Percentiles rank a stretch among this genome's conserved stretches.
These are phyloP conservation scores for Grammomys dolichurus DNA, from an alignment of 2,113 vertebrate genomes.

Conservation along the genomic window DNA sequence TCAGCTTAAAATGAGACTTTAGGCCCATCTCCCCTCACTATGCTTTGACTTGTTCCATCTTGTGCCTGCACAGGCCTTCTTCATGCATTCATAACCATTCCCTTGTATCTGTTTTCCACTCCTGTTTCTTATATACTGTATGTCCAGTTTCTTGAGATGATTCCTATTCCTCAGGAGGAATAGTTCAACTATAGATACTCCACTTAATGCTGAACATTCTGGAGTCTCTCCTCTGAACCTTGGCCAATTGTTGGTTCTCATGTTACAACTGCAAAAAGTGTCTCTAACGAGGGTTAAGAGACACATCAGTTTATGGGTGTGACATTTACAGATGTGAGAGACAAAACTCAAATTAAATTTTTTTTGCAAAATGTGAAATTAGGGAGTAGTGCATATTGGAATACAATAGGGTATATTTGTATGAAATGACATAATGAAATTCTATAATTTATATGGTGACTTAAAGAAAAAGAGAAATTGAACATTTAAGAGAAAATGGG, in stretches of 20 bases:
- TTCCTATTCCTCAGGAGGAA: background rate
- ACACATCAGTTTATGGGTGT: background rate
- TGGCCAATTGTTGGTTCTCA: background rate
- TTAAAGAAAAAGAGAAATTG: background rate
- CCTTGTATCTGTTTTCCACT: background rate
- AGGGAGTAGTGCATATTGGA: background rate
- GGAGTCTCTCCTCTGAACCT: background rate
- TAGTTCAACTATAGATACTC: background rate
- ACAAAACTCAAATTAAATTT: constrained; percentile 11
- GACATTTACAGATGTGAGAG: background rate
- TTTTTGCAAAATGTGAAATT: background rate
- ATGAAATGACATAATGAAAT: background rate
- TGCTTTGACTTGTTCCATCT: background rate
- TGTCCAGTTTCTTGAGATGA: background rate
- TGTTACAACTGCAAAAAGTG: background rate
- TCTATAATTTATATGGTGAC: background rate
- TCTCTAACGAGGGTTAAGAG: background rate
- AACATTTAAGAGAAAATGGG: background rate
- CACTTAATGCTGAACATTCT: background rate
- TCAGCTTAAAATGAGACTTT: background rate
- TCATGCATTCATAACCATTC: background rate
- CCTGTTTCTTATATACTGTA: background rate
- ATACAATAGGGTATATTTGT: background rate
- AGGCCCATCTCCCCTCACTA: background rate
- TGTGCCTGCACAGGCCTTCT: background rate